Evolutionary conservation across 2,113 vertebrate genomes (phyloP).

Genomic region (Sinocyclocheilus rhinocerous): DNA sequence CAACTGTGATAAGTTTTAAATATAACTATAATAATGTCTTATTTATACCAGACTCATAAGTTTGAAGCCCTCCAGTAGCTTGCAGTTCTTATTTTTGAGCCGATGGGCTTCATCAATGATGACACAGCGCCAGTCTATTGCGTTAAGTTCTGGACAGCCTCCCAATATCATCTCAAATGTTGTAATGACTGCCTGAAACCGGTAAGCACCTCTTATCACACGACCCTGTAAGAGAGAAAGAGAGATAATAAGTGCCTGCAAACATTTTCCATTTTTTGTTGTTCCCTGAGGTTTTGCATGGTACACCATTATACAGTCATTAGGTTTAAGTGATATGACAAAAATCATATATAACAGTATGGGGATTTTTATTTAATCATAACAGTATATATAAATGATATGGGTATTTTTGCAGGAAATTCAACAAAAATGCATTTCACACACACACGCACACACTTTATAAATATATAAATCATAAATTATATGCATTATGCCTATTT

Average conservation of each 20-base stretch:
- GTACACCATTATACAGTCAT: neutral
- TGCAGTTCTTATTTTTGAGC: constrained; percentile 99
- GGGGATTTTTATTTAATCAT: neutral
- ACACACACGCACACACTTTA: too few relatives aligned
- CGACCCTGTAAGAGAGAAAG: constrained; percentile 77
- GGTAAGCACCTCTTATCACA: constrained; percentile 88
- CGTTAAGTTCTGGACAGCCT: constrained; percentile 94
- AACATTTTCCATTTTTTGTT: neutral
- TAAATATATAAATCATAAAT: neutral
- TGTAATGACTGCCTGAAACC: constrained; percentile 94
- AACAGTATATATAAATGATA: neutral
- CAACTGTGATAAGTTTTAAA: neutral
- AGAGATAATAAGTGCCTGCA: neutral
- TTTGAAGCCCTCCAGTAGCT: constrained; percentile 95
- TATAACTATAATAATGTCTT: neutral
- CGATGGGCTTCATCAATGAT: constrained; percentile 98
- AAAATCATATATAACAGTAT: neutral
- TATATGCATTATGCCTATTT: neutral
- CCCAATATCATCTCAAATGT: constrained; percentile 99
- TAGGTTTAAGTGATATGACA: neutral
- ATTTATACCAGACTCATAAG: constrained; percentile 90
- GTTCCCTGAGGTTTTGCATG: neutral
- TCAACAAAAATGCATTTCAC: neutral
- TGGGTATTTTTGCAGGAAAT: neutral
- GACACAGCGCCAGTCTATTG: constrained; percentile 96